Evolutionary conservation across 1,140 invertebrate species (phyloP).

Genomic region (Bursaphelenchus mucronatus): DNA sequence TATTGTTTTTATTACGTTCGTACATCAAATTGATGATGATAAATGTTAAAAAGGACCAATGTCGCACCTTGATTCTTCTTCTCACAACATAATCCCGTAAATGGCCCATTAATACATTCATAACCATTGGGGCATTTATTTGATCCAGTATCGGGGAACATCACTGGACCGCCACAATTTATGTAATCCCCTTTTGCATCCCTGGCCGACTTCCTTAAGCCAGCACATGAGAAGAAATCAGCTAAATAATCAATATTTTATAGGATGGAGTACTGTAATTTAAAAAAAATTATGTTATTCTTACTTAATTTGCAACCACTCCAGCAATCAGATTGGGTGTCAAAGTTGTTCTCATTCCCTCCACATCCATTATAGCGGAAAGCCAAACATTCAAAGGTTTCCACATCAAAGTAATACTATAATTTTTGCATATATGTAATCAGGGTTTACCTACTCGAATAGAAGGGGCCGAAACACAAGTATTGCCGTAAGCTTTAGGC

Average conservation of each 20-base stretch:
- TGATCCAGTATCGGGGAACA: not conserved
- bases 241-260: conserved; percentile 17
- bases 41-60: no score
- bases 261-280: not conserved
- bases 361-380: conserved; percentile 39
- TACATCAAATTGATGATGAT: no score
- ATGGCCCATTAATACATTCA: conserved; percentile 29
- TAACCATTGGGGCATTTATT: conserved; percentile 25
- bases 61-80: not conserved
- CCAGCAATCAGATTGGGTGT: conserved; percentile 28
- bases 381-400: conserved; percentile 31
- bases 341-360: conserved; percentile 34
- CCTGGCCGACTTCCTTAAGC: conserved; percentile 25
- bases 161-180: conserved; percentile 21
- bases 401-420: conserved; percentile 34
- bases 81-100: conserved; percentile 8
- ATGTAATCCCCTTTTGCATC: conserved; percentile 25
- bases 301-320: conserved; percentile 27
- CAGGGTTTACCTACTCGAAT: no score
- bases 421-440: not conserved
- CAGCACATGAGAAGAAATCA: conserved; percentile 30
- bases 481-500: no score
- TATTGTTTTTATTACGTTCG: no score
- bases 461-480: no score
- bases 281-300: conserved; percentile 1